A percentile compares a stretch with the other conserved stretches of the same genome.
These are phyloP conservation scores for zebrafish (Danio rerio) DNA, from an alignment of 2,113 vertebrate genomes.

Conservation along the genomic window GRCz12tu NC_133182.1:49903501-49904000, in stretches of 20 bases:
- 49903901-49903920: not conserved
- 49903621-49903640: not conserved
- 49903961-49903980: not conserved
- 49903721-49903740: slow-evolving; percentile 62
- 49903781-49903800: slow-evolving; percentile 63
- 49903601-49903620: slow-evolving; percentile 49
- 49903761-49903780: slow-evolving; percentile 53
- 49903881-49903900: not conserved
- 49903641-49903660: not conserved
- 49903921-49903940: not conserved
- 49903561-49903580: slow-evolving; percentile 59
- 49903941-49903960: not conserved
- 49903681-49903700: not conserved
- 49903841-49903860: slow-evolving; percentile 53
- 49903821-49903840: slow-evolving; percentile 59
- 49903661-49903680: slow-evolving; percentile 1
- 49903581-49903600: slow-evolving; percentile 62
- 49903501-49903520: slow-evolving; percentile 49
- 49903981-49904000: not conserved
- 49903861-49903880: slow-evolving; percentile 13
- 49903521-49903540: slow-evolving; percentile 76
- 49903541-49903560: slow-evolving; percentile 75
- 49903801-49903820: slow-evolving; percentile 55
- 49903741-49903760: slow-evolving; percentile 64
- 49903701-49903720: not conserved